A percentile compares a stretch with the other conserved stretches of the same genome.
These are phyloP conservation scores for Cirrhinus molitorella DNA, from an alignment of 2,797 vertebrate species.

Conservation along the genomic window DNA sequence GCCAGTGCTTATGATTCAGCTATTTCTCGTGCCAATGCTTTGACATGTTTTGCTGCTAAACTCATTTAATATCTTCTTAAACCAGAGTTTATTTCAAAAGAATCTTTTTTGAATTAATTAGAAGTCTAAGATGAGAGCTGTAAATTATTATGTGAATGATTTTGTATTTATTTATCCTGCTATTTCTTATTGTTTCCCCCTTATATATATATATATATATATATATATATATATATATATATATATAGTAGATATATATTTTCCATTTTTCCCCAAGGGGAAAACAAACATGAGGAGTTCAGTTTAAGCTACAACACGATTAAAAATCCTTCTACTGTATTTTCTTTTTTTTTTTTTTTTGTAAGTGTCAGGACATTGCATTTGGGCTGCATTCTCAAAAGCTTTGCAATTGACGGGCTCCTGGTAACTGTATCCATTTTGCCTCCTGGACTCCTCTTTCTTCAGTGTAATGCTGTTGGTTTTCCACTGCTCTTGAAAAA, in stretches of 20 bases:
- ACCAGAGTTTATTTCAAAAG: constrained; percentile 26
- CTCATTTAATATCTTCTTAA: constrained; percentile 42
- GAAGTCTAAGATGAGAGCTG: constrained; percentile 54
- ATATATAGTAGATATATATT: constrained; percentile 65
- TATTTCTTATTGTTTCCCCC: constrained; percentile 43
- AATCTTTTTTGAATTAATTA: constrained; percentile 36
- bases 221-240: too few relatives aligned
- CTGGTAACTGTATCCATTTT: constrained; percentile 46
- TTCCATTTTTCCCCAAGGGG: constrained; percentile 34
- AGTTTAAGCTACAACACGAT: constrained; percentile 11
- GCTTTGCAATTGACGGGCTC: constrained; percentile 50
- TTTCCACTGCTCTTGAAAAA: constrained; percentile 78
- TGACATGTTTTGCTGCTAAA: constrained; percentile 60
- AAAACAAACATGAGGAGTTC: constrained; percentile 2
- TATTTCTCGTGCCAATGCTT: constrained; percentile 48
- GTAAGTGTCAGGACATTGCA: constrained; percentile 33
- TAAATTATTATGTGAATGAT: constrained; percentile 63
- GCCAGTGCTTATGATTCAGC: constrained; percentile 49
- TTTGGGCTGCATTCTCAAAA: constrained; percentile 46
- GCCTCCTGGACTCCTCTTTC: constrained; percentile 42
- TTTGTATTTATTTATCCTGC: constrained; percentile 78
- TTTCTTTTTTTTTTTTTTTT: constrained; percentile 24
- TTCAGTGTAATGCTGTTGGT: constrained; percentile 66
- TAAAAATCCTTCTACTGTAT: constrained; percentile 13
- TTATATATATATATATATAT: constrained; percentile 50